Base-by-base conservation (phyloP, 2,888 invertebrate species). In the Maniola hyperantus region DNA sequence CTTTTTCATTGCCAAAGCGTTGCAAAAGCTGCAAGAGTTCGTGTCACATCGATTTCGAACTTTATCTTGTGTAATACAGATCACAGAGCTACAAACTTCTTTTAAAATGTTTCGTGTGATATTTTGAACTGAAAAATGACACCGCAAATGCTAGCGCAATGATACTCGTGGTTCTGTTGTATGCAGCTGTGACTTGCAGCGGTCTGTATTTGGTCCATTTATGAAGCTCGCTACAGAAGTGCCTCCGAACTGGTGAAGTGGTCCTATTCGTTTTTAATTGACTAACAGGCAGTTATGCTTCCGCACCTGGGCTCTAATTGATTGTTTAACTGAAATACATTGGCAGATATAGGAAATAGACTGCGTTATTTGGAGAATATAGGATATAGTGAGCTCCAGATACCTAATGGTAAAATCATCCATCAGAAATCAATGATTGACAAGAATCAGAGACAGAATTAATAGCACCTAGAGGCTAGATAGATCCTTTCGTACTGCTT, bases 221-320 rank as follows among this genome's bases (percentile, higher is more conserved):
- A 36, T 55, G 55, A 39, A 55, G 55, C 36, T 39, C 55, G 54
- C 39, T 55, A 55, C 36, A 55, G 15, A 15, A 55, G 55, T 18
- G 53, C 53, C 34, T 34, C 34, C 11, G 34, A 36, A 18, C 10
- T 15, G 36, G 36, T 55, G 18, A 10, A 55, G 55, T 39, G 36
- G 15, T 39, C 11, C 55, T 39, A 55, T 55, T 36, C 55, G 55
- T 39, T 36, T 55, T 55, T 55, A 55, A 55, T 55, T 55, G 55
- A 39, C 55, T 55, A 18, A 55, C 55, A 18, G 34, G 18, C 39
- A 11, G 55, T 55, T 55, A 55, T 55, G 55, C 55, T 18, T 34
- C 15, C 36, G 15, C 55, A 55, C 55, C 55, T 55, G 55, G 18
- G 39, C 11, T 36, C 15, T 54, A 54, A 54, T 54, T n/a, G n/a